A percentile compares a stretch with the other conserved stretches of the same genome.
Conservation (phyloP, 2,113 vertebrate species). For the Rutilus rutilus region DNA sequence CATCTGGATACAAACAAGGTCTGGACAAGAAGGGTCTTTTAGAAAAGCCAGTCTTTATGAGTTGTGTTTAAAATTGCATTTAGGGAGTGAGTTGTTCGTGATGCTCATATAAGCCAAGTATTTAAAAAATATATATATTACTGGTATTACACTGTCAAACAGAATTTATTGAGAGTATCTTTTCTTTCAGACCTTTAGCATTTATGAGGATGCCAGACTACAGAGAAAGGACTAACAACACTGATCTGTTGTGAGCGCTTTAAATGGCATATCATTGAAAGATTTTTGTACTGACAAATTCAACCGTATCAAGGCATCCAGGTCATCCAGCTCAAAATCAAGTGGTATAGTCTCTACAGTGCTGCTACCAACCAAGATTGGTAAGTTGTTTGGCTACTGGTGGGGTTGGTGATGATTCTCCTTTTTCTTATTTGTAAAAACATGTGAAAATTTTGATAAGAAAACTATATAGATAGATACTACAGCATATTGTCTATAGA, state of each 20-base stretch:
- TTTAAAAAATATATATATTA: too few relatives aligned
- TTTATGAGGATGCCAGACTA: background rate
- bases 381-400: background rate
- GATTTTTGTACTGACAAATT: background rate
- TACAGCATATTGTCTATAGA: background rate
- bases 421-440: background rate
- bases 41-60: background rate
- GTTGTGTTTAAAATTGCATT: background rate
- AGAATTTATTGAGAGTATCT: background rate
- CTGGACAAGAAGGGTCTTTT: background rate
- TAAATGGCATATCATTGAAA: background rate
- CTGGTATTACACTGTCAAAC: background rate
- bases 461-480: background rate
- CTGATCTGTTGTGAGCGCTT: background rate
- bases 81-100: background rate
- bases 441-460: background rate
- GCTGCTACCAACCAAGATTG: background rate
- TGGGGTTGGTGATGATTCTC: background rate
- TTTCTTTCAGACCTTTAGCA: background rate
- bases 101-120: background rate
- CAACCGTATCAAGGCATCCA: background rate
- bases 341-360: conserved; percentile 21
- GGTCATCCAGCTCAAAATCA: background rate
- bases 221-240: background rate
- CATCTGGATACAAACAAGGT: conserved; percentile 40